Evolutionary conservation across 2,888 invertebrate genomes (phyloP).

Genomic region (Cheilosia soror): DNA sequence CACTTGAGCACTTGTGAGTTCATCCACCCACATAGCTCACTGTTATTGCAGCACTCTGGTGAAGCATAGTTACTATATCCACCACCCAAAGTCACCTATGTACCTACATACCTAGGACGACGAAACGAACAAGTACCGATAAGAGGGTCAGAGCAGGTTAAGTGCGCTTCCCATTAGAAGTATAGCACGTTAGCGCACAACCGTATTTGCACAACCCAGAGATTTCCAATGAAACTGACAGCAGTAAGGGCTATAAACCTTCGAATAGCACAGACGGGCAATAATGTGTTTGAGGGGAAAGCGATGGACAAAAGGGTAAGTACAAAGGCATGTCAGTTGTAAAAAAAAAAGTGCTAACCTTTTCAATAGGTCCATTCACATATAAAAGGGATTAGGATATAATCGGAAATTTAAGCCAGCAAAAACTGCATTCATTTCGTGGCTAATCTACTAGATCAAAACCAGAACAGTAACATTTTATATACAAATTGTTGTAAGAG

Average conservation of each 20-base stretch:
- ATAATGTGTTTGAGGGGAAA: neutral
- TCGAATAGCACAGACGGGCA: neutral
- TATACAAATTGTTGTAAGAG: too few species aligned
- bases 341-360: too few species aligned
- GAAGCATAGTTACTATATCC: neutral
- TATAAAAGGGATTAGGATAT: too few species aligned
- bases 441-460: too few species aligned
- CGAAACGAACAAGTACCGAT: slow-evolving; percentile 23
- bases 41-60: slow-evolving; percentile 3
- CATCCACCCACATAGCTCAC: slow-evolving; percentile 29
- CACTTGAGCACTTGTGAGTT: slow-evolving; percentile 55
- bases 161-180: slow-evolving; percentile 48
- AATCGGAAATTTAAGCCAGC: too few species aligned
- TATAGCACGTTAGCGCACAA: slow-evolving; percentile 13
- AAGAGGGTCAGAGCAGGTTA: slow-evolving; percentile 50
- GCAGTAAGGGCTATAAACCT: slow-evolving; percentile 12
- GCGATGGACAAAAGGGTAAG: too few species aligned
- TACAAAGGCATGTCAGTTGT: too few species aligned
- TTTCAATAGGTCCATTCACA: too few species aligned
- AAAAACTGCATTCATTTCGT: too few species aligned
- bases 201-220: slow-evolving; percentile 18
- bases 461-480: too few species aligned
- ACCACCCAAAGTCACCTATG: slow-evolving; percentile 2
- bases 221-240: slow-evolving; percentile 3
- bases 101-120: neutral